A percentile compares a stretch with the other conserved stretches of the same genome.
These are phyloP conservation scores for Anabacerthia variegaticeps DNA, from an alignment of 2,797 vertebrate species.

Conservation along the genomic window DNA sequence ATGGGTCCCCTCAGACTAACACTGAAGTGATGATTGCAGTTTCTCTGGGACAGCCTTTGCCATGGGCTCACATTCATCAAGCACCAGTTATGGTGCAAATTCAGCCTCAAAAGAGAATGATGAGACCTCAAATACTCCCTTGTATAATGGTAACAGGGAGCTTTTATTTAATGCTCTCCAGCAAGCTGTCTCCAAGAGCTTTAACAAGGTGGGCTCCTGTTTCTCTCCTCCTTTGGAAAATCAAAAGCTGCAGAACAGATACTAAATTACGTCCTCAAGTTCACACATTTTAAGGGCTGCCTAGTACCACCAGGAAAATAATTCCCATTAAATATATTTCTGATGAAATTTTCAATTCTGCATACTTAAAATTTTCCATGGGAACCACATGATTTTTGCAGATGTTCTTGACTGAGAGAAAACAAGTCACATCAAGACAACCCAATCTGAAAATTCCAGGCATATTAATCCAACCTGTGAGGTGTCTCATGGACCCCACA, in stretches of 20 bases:
- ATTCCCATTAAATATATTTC: not conserved
- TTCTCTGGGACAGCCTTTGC: not conserved
- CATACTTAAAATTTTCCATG: not conserved
- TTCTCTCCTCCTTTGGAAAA: not conserved
- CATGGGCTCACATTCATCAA: slow-evolving; percentile 2
- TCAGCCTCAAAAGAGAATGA: not conserved
- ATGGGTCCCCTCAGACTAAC: not conserved
- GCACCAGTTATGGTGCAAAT: not conserved
- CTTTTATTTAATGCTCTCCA: slow-evolving; percentile 30
- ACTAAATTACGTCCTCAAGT: not conserved
- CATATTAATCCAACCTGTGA: not conserved
- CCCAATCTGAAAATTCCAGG: not conserved
- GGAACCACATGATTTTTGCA: not conserved
- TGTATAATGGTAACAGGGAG: not conserved
- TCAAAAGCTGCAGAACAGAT: not conserved
- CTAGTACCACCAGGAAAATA: not conserved
- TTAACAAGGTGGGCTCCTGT: slow-evolving; percentile 1
- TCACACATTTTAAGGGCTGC: not conserved
- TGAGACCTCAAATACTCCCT: not conserved
- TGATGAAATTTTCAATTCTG: not conserved
- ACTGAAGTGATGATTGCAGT: not conserved
- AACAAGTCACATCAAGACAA: not conserved
- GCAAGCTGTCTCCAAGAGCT: not conserved
- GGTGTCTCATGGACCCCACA: accelerated
- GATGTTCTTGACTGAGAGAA: not conserved